A percentile compares a stretch with the other conserved stretches of the same genome.
phyloP scores from a whole-genome alignment of 2,113 vertebrate genomes.

The Callorhinus ursinus region DNA sequence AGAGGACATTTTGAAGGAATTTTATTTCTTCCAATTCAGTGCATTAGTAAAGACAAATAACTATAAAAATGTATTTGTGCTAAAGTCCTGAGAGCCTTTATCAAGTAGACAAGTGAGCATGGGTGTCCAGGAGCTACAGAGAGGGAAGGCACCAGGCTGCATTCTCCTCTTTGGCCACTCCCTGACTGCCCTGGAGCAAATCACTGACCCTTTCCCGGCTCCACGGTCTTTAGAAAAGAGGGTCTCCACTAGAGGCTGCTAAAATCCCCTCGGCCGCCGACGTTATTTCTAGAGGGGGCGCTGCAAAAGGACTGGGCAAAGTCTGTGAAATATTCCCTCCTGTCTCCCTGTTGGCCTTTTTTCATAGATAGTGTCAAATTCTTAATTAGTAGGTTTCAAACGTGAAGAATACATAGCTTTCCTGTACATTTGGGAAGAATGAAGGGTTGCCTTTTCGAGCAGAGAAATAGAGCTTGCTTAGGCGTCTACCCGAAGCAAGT shows the following conservation, averaged over 20 bases:
- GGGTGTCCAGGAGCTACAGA: neutral
- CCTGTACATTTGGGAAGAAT: neutral
- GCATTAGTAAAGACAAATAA: constrained; percentile 44
- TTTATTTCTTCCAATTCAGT: neutral
- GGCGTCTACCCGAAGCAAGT: constrained; percentile 22
- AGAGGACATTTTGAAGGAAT: neutral
- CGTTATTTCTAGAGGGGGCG: neutral
- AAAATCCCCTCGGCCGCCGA: neutral
- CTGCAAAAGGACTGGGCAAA: neutral
- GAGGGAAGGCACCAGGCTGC: neutral
- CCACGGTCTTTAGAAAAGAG: neutral
- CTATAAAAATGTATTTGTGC: neutral
- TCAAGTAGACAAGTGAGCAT: neutral
- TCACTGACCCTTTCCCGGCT: neutral
- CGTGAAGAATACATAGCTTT: neutral
- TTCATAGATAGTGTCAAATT: neutral
- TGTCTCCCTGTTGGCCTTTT: neutral
- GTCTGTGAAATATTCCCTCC: neutral
- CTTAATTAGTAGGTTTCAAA: constrained; percentile 47
- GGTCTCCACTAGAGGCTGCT: neutral
- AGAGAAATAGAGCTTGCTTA: neutral
- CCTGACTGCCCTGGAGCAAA: neutral
- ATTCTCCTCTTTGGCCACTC: neutral
- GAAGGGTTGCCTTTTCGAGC: constrained; percentile 43
- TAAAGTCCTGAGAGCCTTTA: neutral